Conservation (phyloP, 2,797 vertebrate species). For the Mormyrops boulengeri region DNA sequence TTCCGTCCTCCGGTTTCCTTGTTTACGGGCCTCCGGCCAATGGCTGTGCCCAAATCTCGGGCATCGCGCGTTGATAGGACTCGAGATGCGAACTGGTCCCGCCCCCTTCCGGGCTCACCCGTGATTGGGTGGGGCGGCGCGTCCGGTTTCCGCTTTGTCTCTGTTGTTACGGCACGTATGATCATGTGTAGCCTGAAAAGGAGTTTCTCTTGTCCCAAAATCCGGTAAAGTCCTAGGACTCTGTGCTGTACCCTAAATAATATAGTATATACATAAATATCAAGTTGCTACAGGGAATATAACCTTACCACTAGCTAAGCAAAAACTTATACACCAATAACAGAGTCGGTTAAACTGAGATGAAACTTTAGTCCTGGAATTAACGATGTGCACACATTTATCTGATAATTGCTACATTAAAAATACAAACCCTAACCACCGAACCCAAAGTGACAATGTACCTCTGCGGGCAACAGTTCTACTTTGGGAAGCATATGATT, state of each 20-base stretch:
- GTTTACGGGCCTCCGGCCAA: constrained; percentile 26
- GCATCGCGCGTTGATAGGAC: constrained; percentile 21
- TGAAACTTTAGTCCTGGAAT: background rate
- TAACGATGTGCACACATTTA: background rate
- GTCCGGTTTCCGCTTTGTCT: background rate
- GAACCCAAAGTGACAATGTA: background rate
- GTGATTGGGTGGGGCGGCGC: background rate
- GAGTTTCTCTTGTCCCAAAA: background rate
- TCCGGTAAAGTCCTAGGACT: background rate
- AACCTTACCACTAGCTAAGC: background rate
- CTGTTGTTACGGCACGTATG: background rate
- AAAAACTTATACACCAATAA: background rate
- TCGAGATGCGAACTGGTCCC: background rate
- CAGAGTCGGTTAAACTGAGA: background rate
- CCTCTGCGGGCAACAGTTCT: background rate
- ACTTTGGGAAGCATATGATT: background rate
- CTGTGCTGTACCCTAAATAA: background rate
- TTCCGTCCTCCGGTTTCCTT: constrained; percentile 15
- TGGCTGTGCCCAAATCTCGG: constrained; percentile 14
- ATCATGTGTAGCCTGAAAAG: background rate
- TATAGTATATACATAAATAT: background rate
- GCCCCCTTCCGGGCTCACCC: background rate
- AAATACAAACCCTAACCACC: background rate
- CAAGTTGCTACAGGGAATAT: background rate
- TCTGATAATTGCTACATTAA: background rate